These are phyloP conservation scores for Vulpes vulpes DNA, from an alignment of 2,113 vertebrate species.

Conservation along the genomic window DNA sequence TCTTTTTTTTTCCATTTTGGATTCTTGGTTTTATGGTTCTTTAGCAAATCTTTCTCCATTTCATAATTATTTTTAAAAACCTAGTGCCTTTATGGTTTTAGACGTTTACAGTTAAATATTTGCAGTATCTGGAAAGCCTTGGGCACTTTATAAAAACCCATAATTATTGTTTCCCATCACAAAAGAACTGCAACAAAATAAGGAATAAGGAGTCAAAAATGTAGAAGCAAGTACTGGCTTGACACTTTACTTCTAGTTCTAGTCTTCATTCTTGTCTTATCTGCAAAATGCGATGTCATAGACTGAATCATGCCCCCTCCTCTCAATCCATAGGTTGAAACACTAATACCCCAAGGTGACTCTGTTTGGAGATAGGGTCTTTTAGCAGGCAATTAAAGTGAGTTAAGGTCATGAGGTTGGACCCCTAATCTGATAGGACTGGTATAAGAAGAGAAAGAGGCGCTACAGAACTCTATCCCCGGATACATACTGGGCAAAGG, in stretches of 20 bases:
- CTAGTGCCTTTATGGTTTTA: neutral
- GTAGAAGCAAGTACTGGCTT: too few species aligned
- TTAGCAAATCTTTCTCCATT: neutral
- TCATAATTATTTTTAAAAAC: neutral
- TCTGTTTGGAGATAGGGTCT: neutral
- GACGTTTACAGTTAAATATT: neutral
- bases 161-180: neutral
- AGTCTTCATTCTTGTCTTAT: neutral
- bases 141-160: neutral
- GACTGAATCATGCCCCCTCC: neutral
- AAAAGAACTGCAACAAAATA: neutral
- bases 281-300: neutral
- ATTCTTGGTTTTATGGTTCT: conserved; percentile 2
- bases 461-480: neutral
- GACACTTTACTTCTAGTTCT: neutral
- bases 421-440: neutral
- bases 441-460: neutral
- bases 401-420: neutral
- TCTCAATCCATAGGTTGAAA: neutral
- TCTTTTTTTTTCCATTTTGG: neutral
- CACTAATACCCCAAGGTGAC: neutral
- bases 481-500: neutral
- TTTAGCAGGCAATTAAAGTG: neutral
- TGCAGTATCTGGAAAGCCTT: neutral
- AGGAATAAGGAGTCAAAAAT: neutral